phyloP scores from a whole-genome alignment of 2,113 vertebrate species.

The Tupaia chinensis region DNA sequence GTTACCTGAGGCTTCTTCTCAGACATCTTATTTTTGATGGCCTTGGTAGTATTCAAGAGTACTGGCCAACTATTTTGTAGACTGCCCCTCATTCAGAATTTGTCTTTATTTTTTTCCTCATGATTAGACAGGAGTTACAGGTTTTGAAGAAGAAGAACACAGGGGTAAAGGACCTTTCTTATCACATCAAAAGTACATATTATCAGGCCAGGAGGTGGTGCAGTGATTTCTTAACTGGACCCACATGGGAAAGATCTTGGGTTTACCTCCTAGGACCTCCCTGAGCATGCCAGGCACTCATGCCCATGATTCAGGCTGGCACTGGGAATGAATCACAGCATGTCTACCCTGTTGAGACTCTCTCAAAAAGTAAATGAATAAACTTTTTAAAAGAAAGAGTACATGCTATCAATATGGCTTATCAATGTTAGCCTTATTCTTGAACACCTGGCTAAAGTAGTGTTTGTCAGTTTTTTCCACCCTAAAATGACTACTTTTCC shows the following conservation, averaged over 20 bases:
- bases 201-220: too few relatives aligned
- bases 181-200: not conserved
- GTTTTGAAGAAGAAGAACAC: not conserved
- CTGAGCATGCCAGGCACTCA: too few relatives aligned
- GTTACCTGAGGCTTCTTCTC: not conserved
- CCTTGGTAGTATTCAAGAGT: not conserved
- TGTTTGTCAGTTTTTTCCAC: not conserved
- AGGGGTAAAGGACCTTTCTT: not conserved
- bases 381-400: too few relatives aligned
- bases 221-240: too few relatives aligned
- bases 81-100: not conserved
- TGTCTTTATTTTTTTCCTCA: not conserved
- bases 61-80: not conserved
- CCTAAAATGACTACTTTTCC: not conserved
- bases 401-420: not conserved
- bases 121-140: not conserved
- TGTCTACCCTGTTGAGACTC: too few relatives aligned
- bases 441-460: not conserved
- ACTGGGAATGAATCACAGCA: too few relatives aligned
- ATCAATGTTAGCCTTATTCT: not conserved
- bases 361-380: too few relatives aligned
- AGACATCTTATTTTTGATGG: not conserved
- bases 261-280: too few relatives aligned
- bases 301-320: too few relatives aligned
- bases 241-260: too few relatives aligned